Base-by-base conservation (phyloP, 1,140 invertebrate species). In the Heliconius nattereri region DNA sequence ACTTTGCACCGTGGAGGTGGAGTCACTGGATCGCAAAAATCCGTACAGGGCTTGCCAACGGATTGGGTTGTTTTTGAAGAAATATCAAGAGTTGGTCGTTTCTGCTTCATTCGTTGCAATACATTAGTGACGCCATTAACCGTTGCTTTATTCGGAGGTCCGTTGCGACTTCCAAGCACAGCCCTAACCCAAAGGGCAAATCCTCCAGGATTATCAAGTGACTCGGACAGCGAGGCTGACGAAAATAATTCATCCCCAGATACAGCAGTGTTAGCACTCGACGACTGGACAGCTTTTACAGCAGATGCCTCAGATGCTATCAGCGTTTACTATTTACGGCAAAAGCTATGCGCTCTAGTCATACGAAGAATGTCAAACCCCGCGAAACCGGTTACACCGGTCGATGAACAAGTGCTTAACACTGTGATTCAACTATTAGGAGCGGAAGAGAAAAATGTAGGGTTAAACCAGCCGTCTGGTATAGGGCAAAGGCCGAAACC, bases 41-140 rank as follows among this genome's bases (percentile, higher is more conserved):
- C 95, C 19, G 93, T 98, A 7, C 96, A 96, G 2, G 95, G 96
- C 19, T 90, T 98, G 32, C 97, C 96, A 0, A 96, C 96, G 11
- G 97, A 98, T 87, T 99, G 98, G 97, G 92, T 98, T 26, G 95
- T 98, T 45, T 98, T 97, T 90, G 97, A 98, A 87, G 98, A 98
- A 91, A 97, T 98, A 92, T 96, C 96, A 20, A 95, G 96, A 45
- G 94, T 95, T 11, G 96, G 96, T 20, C 93, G 95, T 72, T 95
- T 96, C 57, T 96, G 96, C 83, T 96, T 96, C 80, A 96, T 97
- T 2, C 95, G 96, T 76, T 97, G 96, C 81, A 97, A 97, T 76
- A 98, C 98, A 19, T 84, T 98, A 16, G 96, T 98, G 3, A 97
- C 97, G 73, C 96, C 98, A 0, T 89, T 98, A 16, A 97, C 97